Base-by-base conservation (phyloP, 30 jellyfish, hydroid and myxozoan genomes). In the Cassiopea xamachana region DNA sequence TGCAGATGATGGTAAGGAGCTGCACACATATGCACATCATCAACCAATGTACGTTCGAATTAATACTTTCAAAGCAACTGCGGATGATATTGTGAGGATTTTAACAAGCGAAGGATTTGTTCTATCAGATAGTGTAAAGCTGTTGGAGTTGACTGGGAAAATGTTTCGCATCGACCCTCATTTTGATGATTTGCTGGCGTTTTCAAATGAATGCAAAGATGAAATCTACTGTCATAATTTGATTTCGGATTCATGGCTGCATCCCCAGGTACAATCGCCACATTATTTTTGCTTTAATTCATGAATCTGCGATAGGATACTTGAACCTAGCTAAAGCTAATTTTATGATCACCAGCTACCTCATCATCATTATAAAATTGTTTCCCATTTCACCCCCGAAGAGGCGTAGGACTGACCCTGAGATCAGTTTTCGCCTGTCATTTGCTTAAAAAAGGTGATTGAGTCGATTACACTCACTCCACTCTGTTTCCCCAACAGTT, bases 31-130 rank as follows among this genome's bases (percentile, higher is more conserved):
- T 61, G 89, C 96, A 3, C 87, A 81, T 14, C 92, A 73, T 16
- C 96, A 89, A 48, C 96, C 96, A 19, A 73, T 89, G 84, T 94
- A 94, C 77, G 98, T 89, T 2, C 85, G 99, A 13, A 91, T 96
- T 46, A 96, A 96, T 61, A 85, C 93, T 10, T 59, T 92, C 76
- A 93, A 89, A 76, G 48, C 90, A 16, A 60, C 90, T 48, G 69
- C 83, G 1, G 96, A 79, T 47, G 91, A 82, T 19, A 96, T 82
- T 14, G 78, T 84, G n/a, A 77, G 80, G 14, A 77, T 44, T 79
- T 83, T 96, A 16, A 75, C 60, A 44, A 60, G 60, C 50, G 94
- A 87, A 46, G 99, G 98, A 2, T 91, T 90, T 67, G 82, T 39
- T 45, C 69, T 86, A 2, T 85, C 84, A 7, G 94, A 73, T 61